These are phyloP conservation scores for Ceratina japonica DNA, from an alignment of 1,140 invertebrate genomes.

Conservation along the genomic window DNA sequence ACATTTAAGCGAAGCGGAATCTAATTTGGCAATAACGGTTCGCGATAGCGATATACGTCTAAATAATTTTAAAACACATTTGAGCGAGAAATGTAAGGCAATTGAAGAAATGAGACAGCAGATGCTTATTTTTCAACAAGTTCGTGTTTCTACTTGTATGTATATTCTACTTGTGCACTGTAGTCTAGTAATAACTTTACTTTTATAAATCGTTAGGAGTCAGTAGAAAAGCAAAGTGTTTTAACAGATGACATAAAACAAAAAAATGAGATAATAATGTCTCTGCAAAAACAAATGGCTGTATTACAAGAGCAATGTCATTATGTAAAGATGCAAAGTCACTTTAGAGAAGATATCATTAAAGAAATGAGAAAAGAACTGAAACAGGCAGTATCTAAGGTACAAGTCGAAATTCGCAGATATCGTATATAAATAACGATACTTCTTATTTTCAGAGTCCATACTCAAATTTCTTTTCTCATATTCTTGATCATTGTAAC, in stretches of 20 bases:
- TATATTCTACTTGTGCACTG: constrained; percentile 16
- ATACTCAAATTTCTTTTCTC: constrained; percentile 6
- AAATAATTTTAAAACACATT: constrained; percentile 55
- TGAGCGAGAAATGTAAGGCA: constrained; percentile 66
- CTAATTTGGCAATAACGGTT: constrained; percentile 53
- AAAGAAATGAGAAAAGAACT: constrained; percentile 79
- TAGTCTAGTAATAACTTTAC: constrained; percentile 23
- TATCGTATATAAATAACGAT: constrained; percentile 26
- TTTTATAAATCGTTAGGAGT: constrained; percentile 63
- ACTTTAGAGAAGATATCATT: constrained; percentile 81
- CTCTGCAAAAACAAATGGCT: constrained; percentile 73
- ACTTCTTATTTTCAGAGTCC: constrained; percentile 21
- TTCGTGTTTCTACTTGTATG: constrained; percentile 57
- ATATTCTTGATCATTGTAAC: constrained; percentile 15
- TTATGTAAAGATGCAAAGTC: constrained; percentile 75
- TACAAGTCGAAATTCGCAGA: constrained; percentile 49
- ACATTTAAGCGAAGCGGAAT: constrained; percentile 62
- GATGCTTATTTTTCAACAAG: constrained; percentile 69
- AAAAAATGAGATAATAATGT: constrained; percentile 77
- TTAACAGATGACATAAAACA: constrained; percentile 78
- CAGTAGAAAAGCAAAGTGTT: constrained; percentile 74
- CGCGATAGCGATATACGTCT: constrained; percentile 59
- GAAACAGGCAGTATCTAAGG: constrained; percentile 68
- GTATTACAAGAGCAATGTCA: constrained; percentile 77
- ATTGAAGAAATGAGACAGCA: constrained; percentile 61